These are phyloP conservation scores for Pygoscelis antarcticus DNA, from an alignment of 2,113 vertebrate genomes.

Conservation along the genomic window DNA sequence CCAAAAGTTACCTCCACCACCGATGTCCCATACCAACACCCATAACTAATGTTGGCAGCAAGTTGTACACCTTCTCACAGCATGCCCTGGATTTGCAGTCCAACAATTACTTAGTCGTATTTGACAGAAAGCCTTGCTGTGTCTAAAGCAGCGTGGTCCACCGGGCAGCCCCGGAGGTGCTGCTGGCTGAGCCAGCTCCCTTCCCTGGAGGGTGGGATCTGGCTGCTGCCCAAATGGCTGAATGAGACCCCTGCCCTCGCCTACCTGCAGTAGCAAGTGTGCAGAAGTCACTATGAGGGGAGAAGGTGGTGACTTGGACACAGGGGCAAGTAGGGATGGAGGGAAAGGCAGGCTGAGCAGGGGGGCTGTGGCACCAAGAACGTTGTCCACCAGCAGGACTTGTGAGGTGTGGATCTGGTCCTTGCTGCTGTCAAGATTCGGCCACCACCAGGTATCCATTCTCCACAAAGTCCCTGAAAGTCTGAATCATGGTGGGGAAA, in stretches of 20 bases:
- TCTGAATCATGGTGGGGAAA: background rate
- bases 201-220: background rate
- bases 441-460: background rate
- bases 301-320: background rate
- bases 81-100: background rate
- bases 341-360: background rate
- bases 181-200: background rate
- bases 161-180: background rate
- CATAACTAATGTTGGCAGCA: background rate
- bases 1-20: background rate
- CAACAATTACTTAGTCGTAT: background rate
- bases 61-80: background rate
- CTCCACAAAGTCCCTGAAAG: background rate
- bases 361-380: background rate
- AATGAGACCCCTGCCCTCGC: background rate
- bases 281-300: background rate
- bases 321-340: background rate
- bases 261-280: background rate
- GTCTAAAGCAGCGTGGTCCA: background rate
- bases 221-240: background rate
- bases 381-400: background rate
- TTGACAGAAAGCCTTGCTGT: background rate
- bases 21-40: background rate
- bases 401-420: background rate
- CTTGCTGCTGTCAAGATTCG: background rate